Conservation (phyloP, 1,140 invertebrate genomes). For the Aphelinus atriplicis region DNA sequence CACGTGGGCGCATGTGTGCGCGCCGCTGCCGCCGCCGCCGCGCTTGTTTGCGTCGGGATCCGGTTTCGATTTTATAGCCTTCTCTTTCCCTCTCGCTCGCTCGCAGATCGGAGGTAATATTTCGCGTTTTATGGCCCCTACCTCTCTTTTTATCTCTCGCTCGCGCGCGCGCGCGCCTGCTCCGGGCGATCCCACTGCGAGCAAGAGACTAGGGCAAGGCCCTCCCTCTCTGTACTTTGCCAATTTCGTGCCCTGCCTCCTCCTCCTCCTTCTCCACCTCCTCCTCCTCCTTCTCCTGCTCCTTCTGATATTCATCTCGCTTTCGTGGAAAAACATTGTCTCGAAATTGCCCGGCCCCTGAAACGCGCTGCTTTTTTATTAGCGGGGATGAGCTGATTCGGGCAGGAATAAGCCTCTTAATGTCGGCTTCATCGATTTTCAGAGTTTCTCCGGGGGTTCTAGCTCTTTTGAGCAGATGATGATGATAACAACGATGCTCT, state of each 20-base stretch:
- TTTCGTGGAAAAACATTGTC: constrained; percentile 39
- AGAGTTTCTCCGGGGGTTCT: too few relatives aligned
- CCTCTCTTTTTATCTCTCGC: constrained; percentile 7
- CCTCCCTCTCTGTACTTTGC: constrained; percentile 5
- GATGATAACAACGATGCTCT: too few relatives aligned
- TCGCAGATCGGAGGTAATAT: constrained; percentile 50
- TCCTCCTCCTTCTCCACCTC: constrained; percentile 28
- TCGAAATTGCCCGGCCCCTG: constrained; percentile 9
- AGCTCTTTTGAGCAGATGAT: too few relatives aligned
- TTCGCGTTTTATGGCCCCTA: constrained; percentile 52
- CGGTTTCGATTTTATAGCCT: constrained; percentile 59
- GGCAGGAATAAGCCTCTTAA: too few relatives aligned
- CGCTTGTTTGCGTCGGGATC: constrained; percentile 41
- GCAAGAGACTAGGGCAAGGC: constrained; percentile 12
- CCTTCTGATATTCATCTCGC: constrained; percentile 30
- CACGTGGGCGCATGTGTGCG: constrained; percentile 39
- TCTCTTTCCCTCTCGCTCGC: constrained; percentile 7
- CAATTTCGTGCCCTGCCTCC: constrained; percentile 16
- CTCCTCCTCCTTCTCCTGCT: constrained; percentile 35
- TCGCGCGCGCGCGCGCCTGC: background rate
- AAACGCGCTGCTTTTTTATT: too few relatives aligned
- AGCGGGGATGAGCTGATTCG: too few relatives aligned
- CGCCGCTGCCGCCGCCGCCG: background rate
- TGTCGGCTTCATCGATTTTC: too few relatives aligned
- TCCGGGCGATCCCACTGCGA: background rate